Percentiles rank a stretch among this genome's conserved stretches.
Evolutionary conservation across 2,797 vertebrate species (phyloP).

Genomic region (Xiphorhynchus erythropygius): DNA sequence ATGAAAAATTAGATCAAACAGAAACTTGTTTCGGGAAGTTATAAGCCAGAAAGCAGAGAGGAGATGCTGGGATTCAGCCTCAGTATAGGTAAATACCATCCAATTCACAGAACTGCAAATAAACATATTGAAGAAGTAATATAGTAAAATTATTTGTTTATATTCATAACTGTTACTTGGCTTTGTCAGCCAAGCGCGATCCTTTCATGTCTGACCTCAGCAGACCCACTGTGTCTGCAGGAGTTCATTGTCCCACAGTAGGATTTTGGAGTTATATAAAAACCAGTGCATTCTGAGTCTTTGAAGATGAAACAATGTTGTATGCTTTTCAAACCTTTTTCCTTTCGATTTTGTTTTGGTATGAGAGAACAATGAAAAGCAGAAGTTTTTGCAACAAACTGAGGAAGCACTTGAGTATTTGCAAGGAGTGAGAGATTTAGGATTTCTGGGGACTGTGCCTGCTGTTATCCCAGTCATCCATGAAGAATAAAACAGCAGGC

Average conservation of each 20-base stretch:
- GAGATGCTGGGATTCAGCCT: background rate
- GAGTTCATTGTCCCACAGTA: background rate
- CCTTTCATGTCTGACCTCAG: background rate
- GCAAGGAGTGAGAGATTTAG: background rate
- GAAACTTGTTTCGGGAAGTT: background rate
- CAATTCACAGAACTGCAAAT: background rate
- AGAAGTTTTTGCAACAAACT: background rate
- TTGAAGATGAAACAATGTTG: background rate
- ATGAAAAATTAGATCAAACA: background rate
- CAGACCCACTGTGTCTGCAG: accelerated
- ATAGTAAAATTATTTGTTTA: background rate
- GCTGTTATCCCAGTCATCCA: background rate
- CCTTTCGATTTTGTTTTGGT: background rate
- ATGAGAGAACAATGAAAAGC: background rate
- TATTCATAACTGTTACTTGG: background rate
- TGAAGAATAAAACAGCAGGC: background rate
- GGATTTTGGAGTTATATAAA: background rate
- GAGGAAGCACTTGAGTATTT: background rate
- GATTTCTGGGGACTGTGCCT: background rate
- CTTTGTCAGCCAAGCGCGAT: background rate
- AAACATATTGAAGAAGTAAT: background rate
- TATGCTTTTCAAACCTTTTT: background rate
- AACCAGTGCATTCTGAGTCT: background rate
- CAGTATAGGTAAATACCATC: background rate
- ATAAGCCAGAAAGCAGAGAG: background rate